A percentile compares a stretch with the other conserved stretches of the same genome.
Conservation (phyloP, 2,797 vertebrate genomes). For the Paguma larvata region DNA sequence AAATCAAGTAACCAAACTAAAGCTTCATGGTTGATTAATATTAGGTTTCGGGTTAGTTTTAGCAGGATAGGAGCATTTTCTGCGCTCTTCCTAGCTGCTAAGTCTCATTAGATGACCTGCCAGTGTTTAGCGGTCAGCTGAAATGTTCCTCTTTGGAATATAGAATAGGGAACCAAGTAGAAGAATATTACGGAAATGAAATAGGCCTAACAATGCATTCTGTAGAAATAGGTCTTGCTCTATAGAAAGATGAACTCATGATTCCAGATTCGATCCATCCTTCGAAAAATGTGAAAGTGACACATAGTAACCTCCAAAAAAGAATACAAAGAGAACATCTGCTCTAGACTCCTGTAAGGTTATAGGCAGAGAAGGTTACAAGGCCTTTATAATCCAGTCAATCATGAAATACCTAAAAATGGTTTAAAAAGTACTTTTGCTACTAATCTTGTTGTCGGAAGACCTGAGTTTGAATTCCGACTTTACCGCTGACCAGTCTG, state of each 20-base stretch:
- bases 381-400: not conserved
- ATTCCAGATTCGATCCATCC: not conserved
- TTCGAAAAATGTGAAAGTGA: not conserved
- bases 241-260: not conserved
- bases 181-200: slow-evolving; percentile 47
- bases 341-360: not conserved
- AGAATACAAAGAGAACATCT: slow-evolving; percentile 12
- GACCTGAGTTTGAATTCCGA: not conserved
- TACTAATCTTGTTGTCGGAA: not conserved
- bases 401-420: not conserved
- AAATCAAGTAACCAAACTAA: slow-evolving; percentile 48
- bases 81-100: not conserved
- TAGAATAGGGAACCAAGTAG: slow-evolving; percentile 14
- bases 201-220: not conserved
- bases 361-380: not conserved
- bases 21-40: not conserved
- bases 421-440: not conserved
- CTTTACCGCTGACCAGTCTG: not conserved
- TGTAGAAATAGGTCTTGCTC: slow-evolving; percentile 7
- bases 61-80: not conserved
- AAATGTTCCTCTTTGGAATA: slow-evolving; percentile 36
- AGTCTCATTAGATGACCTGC: not conserved
- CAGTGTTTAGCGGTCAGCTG: not conserved
- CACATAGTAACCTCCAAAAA: not conserved
- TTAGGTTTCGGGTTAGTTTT: slow-evolving; percentile 4